A percentile compares a stretch with the other conserved stretches of the same genome.
Conservation (phyloP, 2,797 vertebrate genomes). For the Argya squamiceps region DNA sequence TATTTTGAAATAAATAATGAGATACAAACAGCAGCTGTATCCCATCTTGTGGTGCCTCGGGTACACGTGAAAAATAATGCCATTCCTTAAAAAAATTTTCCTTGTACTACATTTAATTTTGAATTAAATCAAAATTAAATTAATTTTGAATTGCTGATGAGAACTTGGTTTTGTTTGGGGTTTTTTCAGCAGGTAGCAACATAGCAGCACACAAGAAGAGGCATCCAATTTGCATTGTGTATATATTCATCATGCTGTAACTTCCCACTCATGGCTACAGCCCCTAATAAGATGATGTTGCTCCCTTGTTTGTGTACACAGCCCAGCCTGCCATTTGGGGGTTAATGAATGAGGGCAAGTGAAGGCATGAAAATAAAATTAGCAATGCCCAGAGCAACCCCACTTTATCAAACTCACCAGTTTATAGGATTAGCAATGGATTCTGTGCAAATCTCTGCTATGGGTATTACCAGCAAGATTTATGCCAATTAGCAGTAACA, state of each 20-base stretch:
- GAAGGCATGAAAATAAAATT: slow-evolving; percentile 72
- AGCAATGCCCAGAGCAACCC: slow-evolving; percentile 57
- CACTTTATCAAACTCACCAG: slow-evolving; percentile 61
- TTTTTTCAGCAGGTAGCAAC: neutral
- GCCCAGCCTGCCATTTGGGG: neutral
- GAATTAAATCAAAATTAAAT: neutral
- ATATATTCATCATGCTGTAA: neutral
- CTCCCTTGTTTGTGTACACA: neutral
- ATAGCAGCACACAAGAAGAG: neutral
- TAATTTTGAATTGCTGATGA: neutral
- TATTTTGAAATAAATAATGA: neutral
- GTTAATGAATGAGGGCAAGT: slow-evolving; percentile 60
- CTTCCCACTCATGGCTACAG: neutral
- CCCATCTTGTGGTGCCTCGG: neutral
- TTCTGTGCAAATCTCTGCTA: slow-evolving; percentile 63
- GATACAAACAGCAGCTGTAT: neutral
- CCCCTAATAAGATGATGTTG: neutral
- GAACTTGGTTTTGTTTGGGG: neutral
- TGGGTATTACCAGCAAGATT: slow-evolving; percentile 38
- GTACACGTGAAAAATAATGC: neutral
- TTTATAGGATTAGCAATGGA: slow-evolving; percentile 72
- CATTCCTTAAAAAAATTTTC: neutral
- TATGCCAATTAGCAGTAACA: slow-evolving; percentile 60
- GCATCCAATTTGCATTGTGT: neutral
- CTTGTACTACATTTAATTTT: neutral